These are phyloP conservation scores for Pygoscelis antarcticus DNA, from an alignment of 2,113 vertebrate species.

Conservation along the genomic window DNA sequence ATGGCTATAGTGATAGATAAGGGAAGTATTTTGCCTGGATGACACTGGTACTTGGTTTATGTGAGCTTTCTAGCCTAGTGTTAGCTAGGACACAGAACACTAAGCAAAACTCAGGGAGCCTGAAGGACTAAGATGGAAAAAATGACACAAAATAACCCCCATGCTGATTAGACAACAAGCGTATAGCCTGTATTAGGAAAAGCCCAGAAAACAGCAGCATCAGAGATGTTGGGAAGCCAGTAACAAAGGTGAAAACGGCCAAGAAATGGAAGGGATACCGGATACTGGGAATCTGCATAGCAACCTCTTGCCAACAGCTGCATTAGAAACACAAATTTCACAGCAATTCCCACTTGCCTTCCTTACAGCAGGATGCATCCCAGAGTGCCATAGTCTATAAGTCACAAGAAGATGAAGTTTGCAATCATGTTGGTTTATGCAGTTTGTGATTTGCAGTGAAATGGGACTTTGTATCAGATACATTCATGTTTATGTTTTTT, in stretches of 20 bases:
- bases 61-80: not conserved
- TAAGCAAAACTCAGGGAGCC: not conserved
- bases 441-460: not conserved
- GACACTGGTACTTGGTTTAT: not conserved
- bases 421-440: not conserved
- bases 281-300: not conserved
- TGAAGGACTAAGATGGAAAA: not conserved
- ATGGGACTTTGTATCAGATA: not conserved
- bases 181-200: not conserved
- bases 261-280: not conserved
- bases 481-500: not conserved
- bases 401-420: not conserved
- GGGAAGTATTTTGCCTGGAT: not conserved
- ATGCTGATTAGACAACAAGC: not conserved
- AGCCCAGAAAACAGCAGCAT: not conserved
- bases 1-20: fast-evolving
- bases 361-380: not conserved
- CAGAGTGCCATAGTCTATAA: not conserved
- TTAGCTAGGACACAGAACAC: not conserved
- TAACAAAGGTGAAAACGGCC: not conserved
- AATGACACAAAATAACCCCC: not conserved
- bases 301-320: not conserved
- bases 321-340: not conserved
- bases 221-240: not conserved
- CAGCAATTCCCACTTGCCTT: not conserved